Conservation (phyloP, 2,888 invertebrate species). For the Parnassius glacialis region DNA sequence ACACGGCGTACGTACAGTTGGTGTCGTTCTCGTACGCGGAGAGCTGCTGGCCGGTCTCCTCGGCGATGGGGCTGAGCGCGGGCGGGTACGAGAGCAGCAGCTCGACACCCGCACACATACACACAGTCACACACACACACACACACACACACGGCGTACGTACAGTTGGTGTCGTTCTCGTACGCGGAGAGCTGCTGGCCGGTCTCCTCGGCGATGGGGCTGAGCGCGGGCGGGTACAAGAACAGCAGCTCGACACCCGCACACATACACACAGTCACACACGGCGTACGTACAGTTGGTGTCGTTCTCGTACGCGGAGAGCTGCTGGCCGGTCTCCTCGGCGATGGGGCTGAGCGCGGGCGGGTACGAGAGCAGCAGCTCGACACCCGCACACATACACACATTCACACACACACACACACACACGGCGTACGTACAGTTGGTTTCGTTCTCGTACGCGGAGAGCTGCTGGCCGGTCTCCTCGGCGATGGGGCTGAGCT, state of each 20-base stretch:
- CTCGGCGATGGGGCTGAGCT: slow-evolving; percentile 70
- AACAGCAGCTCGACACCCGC: slow-evolving; percentile 61
- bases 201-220: slow-evolving; percentile 72
- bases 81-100: slow-evolving; percentile 63
- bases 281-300: slow-evolving; percentile 52
- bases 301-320: slow-evolving; percentile 69
- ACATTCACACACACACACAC: too few relatives aligned
- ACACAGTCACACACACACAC: too few relatives aligned
- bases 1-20: slow-evolving; percentile 50
- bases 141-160: slow-evolving; percentile 34
- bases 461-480: slow-evolving; percentile 67
- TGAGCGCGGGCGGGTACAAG: slow-evolving; percentile 65
- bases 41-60: slow-evolving; percentile 68
- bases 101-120: too few relatives aligned
- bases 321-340: slow-evolving; percentile 68
- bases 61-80: slow-evolving; percentile 70
- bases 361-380: slow-evolving; percentile 62
- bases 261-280: not conserved
- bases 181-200: slow-evolving; percentile 65
- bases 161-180: slow-evolving; percentile 65
- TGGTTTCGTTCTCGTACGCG: slow-evolving; percentile 66
- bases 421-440: slow-evolving; percentile 48
- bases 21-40: slow-evolving; percentile 68
- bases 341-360: slow-evolving; percentile 71
- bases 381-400: too few relatives aligned